Percentiles rank a stretch among this genome's conserved stretches.
Conservation (phyloP, 2,888 invertebrate species). For the Julus scandinavius region DNA sequence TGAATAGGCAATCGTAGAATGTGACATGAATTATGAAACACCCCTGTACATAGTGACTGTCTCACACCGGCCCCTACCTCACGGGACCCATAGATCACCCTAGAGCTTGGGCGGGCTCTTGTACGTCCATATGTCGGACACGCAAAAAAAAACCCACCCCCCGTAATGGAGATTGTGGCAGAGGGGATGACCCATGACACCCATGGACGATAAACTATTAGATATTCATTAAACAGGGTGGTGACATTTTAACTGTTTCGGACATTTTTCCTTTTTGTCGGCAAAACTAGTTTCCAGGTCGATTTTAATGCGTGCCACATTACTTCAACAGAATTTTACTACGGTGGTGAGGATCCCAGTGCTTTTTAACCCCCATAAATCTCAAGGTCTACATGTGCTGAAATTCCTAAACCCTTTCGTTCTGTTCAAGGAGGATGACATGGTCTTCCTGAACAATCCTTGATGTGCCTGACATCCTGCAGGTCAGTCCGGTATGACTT, state of each 20-base stretch:
- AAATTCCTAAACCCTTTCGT: not conserved
- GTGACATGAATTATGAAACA: slow-evolving; percentile 16
- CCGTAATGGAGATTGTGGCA: not conserved
- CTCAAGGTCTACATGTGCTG: too few relatives aligned
- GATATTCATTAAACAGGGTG: slow-evolving; percentile 26
- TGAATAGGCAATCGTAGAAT: not conserved
- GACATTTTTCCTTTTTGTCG: not conserved
- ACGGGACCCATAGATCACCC: slow-evolving; percentile 15
- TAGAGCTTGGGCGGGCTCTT: slow-evolving; percentile 17
- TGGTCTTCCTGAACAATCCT: not conserved
- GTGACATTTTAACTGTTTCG: slow-evolving; percentile 9
- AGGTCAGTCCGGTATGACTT: not conserved
- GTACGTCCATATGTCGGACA: not conserved
- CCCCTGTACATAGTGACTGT: slow-evolving; percentile 15
- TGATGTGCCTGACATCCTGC: not conserved
- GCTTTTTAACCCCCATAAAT: not conserved
- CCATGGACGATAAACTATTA: slow-evolving; percentile 25
- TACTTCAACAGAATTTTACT: not conserved
- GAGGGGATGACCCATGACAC: slow-evolving; percentile 25
- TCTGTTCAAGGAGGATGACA: not conserved
- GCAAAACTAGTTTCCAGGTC: not conserved
- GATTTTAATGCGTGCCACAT: not conserved
- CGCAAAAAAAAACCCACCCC: not conserved
- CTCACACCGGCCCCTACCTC: not conserved
- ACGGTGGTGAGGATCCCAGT: not conserved